Base-by-base conservation (phyloP, 2,888 invertebrate species). In the Hybos culiciformis region DNA sequence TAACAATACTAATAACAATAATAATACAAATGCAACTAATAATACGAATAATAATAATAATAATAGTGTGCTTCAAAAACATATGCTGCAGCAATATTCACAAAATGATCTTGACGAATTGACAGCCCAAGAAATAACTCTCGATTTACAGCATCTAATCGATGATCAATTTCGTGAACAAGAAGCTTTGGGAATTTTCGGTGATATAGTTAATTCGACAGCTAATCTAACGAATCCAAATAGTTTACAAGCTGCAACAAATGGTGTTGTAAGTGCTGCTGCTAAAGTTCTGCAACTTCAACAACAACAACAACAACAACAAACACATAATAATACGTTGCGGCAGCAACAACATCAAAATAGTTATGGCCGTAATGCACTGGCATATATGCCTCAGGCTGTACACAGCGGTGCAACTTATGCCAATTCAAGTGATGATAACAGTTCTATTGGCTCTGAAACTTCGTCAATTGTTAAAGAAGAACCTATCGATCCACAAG, bases 381-480 rank as follows among this genome's bases (percentile, higher is more conserved):
- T 90, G 45, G 85, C 87, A 15, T 90, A 90, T 58, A 88, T 91
- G 86, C 91, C 91, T 1, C 91, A 91, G 65, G 86, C 88, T 17
- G 88, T 90, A 4, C 87, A 88, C 63, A 84, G 65, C 3, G 63
- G 61, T 40, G 67, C 67, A 42, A 61, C 64, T 15, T 68, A 68
- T 50, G 69, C 66, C 53, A 66, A 66, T 46, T 70, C 70, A 52
- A 71, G 71, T 48, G 72, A 71, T 56, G 72, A 72, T 55, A 72
- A 73, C 53, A 73, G 72, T 54, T 72, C 72, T 48, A 72, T 71
- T 42, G 68, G 73, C 39, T 74, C 78, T 48, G 78, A 79, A 36
- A 84, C 84, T 49, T 56, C 58, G 19, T 76, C 77, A 23, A 83
- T 82, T 40, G 85, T 87, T 58, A 88, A 88, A 59, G 87, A 88